Conservation (phyloP, 35 echinoderm and acorn worm genomes). For the Patiria miniata region DNA sequence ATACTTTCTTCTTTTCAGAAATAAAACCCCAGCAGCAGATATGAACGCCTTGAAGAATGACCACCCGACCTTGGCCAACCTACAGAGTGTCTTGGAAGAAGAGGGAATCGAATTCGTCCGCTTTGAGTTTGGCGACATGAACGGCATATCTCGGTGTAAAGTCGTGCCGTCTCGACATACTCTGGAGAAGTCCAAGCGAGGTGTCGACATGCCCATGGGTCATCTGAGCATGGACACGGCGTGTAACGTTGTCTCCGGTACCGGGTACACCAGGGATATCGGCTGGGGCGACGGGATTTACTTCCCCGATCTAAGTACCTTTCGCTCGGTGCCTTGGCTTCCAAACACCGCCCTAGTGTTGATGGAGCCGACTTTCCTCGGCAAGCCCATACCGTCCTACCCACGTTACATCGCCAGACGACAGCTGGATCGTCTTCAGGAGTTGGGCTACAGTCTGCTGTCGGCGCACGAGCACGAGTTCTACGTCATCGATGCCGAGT, state of each 20-base stretch:
- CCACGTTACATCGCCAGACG: constrained; percentile 67
- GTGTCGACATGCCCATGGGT: constrained; percentile 67
- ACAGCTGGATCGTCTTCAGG: constrained; percentile 57
- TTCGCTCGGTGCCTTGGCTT: constrained; percentile 70
- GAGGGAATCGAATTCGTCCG: constrained; percentile 72
- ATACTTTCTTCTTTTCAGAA: no score
- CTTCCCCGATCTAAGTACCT: constrained; percentile 78
- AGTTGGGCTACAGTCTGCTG: constrained; percentile 43
- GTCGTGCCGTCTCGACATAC: constrained; percentile 81
- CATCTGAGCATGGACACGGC: constrained; percentile 56
- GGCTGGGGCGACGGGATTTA: constrained; percentile 60
- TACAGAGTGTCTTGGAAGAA: constrained; percentile 38
- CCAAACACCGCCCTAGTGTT: constrained; percentile 55
- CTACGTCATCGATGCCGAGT: constrained; percentile 65
- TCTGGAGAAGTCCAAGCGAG: constrained; percentile 30
- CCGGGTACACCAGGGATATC: constrained; percentile 56
- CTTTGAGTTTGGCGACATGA: constrained; percentile 82
- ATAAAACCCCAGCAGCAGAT: no score
- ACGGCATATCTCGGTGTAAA: constrained; percentile 81
- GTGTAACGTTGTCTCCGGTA: constrained; percentile 45
- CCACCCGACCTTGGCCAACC: constrained; percentile 31
- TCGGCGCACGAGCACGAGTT: constrained; percentile 79
- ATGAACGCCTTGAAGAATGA: background rate
- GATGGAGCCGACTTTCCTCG: constrained; percentile 30
- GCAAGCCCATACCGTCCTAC: background rate